These are phyloP conservation scores for Sylvietta virens DNA, from an alignment of 2,113 vertebrate species.

Conservation along the genomic window DNA sequence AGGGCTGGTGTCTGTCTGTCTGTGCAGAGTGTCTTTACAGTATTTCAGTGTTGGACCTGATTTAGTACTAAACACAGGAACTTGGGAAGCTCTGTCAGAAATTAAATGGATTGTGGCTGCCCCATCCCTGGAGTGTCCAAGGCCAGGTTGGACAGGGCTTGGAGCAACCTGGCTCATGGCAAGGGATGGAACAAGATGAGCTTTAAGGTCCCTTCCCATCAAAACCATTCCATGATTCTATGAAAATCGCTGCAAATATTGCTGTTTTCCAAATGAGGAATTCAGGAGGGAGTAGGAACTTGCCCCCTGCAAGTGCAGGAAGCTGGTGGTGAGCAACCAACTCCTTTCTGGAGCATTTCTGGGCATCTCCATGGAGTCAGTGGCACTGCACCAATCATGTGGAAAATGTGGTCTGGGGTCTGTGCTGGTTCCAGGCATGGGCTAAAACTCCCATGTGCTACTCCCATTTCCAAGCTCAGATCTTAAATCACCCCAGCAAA, in stretches of 20 bases:
- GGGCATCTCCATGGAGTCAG: rapidly evolving
- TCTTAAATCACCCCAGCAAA: neutral
- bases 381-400: rapidly evolving
- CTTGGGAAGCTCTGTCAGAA: neutral
- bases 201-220: neutral
- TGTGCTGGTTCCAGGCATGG: neutral
- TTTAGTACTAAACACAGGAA: neutral
- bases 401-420: neutral
- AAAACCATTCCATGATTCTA: neutral
- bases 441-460: neutral
- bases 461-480: neutral
- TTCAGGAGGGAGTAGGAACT: neutral
- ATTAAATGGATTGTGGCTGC: neutral
- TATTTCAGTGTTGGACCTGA: neutral
- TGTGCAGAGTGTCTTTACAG: neutral
- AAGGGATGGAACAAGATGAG: neutral
- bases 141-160: neutral
- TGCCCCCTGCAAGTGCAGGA: neutral
- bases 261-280: neutral
- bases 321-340: rapidly evolving
- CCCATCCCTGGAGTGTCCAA: neutral
- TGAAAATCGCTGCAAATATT: neutral
- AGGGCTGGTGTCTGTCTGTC: neutral
- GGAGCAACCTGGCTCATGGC: neutral
- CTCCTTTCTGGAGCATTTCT: neutral